Evolutionary conservation across 2,797 vertebrate species (phyloP), one percentile per base, ranked within the genome.

Genomic region (Dryobates pubescens): DNA sequence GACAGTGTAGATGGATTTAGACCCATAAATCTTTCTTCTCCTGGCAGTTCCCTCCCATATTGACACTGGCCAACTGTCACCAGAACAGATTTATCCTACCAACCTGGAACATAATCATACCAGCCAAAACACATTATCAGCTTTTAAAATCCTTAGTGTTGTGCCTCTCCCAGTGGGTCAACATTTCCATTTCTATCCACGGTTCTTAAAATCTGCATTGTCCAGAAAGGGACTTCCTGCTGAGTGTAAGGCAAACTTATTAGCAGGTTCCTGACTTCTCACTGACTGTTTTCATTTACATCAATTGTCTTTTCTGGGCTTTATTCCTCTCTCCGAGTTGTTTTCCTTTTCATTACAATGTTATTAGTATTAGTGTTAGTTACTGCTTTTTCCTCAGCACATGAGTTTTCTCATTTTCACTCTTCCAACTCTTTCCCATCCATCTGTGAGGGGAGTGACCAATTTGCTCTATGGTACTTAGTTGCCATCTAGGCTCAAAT

Each of bases 381-480:
- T 24, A 43, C 5, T 61, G 10, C 5, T 34, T 83, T 53, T 43
- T 30, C 26, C 13, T 59, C 54, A 75, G 11, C 2, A 17, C 17
- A 14, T 26, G 13, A 20, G 6, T 68, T 70, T 86, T 49, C 38
- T n/a, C 12, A 53, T 20, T 69, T 59, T n/a, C 10, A 68, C 4
- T 10, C 18, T 32, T 68, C 20, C 2, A 2, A 15, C 13, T 63
- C 49, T 76, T 6, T 10, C 4, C 18, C 10, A 16, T 27, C 20
- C 30, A 4, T 2, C 30, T 20, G 4, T 1, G 17, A 7, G 7
- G 11, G 5, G 9, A 32, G 24, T 41, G 41, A 51, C 10, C 0
- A 1, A 69, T 17, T 13, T 7, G 23, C 12, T 49, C 20, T 14
- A 7, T 30, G 59, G 20, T 43, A 36, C 19, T 49, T 49, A 41